Evolutionary conservation across 2,113 vertebrate species (phyloP), one percentile per base, ranked within the genome.

Genomic region (Chloebia gouldiae): DNA sequence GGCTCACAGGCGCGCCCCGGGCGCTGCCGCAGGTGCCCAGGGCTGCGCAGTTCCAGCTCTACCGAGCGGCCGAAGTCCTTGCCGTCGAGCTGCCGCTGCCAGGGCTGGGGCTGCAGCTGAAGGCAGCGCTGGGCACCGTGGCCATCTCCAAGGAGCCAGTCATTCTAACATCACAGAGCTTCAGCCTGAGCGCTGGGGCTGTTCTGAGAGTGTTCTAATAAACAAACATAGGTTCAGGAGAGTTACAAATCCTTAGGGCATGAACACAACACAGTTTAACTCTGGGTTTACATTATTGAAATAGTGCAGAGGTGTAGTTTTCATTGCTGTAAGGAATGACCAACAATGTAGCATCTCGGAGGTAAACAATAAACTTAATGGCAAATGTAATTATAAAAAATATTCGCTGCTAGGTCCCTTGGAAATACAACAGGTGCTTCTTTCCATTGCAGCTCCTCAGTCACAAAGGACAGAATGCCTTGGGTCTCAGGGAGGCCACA

Each of bases 391-490:
- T 15, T 79, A n/a, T 45, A 45, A 82, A 42, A 59, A 70, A 60
- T 13, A 57, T 31, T 37, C 37, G 13, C 37, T 60, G 71, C 33
- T 18, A 2, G 22, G 45, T 47, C 37, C 42, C 37, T 20, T 47
- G 57, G 47, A 61, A 79, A 45, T 16, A 20, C 1, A 79, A 18
- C 11, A 22, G 44, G 6, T 44, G 12, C 33, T 61, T 11, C 30
- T 66, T 45, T 37, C 56, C 1, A 0, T 5, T 0, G 8, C 50
- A 15, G 35, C 3, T 59, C 45, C 39, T 49, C 56, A n/a, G 33
- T 24, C 44, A 71, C 1, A 1, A 64, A 42, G 51, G 71, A 65
- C 6, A 9, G 30, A 0, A 5, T 12, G 47, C 56, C 45, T 31
- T 22, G 5, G 28, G 17, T 37, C 24, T 6, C 25, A 7, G 1